Evolutionary conservation across 2,888 invertebrate species (phyloP), one percentile per base, ranked within the genome.

Genomic region (Luffia ferchaultella): DNA sequence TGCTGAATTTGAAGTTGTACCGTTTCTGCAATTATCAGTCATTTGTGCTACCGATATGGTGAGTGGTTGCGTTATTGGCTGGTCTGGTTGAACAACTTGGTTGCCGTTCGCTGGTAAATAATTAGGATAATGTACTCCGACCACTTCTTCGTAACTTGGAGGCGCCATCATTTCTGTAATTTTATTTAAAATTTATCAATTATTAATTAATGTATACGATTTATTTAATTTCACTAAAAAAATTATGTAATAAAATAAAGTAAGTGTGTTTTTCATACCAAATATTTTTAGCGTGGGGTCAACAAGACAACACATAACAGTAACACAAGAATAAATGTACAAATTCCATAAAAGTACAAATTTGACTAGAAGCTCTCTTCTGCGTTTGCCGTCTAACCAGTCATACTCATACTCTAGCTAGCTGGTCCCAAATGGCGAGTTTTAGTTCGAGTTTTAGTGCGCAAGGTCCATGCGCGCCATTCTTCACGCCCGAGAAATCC

Each of bases 61-160:
- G 50, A 82, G 72, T 1, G 82, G 83, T 42, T 70, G 68, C 1
- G 72, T 62, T 54, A 80, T 80, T 1, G 82, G 80, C 54, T 77
- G 78, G 0, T 58, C 58, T 41, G 50, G 17, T n/a, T 44, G 1
- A 16, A 44, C 43, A 1, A 20, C 30, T 20, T n/a, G 20, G 16
- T 12, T 17, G 30, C 7, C 15, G 30, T 15, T 15, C 16, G 42
- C 19, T 9, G 43, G 55, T 51, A 65, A 52, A 57, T 64, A 78
- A 52, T 63, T 64, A 0, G 82, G 80, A 55, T 78, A 80, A 64
- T 82, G 80, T 16, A 77, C 60, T 0, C 80, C 79, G 5, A 83
- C 80, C 16, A 82, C 82, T 52, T 83, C 82, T 43, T 83, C 82
- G 62, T 83, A 83, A 58, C 83, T 83, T 1, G 82, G 82, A 1